Percentiles rank a stretch among this genome's conserved stretches.
Evolutionary conservation across 2,113 vertebrate genomes (phyloP).

Genomic region (Stictonetta naevosa): DNA sequence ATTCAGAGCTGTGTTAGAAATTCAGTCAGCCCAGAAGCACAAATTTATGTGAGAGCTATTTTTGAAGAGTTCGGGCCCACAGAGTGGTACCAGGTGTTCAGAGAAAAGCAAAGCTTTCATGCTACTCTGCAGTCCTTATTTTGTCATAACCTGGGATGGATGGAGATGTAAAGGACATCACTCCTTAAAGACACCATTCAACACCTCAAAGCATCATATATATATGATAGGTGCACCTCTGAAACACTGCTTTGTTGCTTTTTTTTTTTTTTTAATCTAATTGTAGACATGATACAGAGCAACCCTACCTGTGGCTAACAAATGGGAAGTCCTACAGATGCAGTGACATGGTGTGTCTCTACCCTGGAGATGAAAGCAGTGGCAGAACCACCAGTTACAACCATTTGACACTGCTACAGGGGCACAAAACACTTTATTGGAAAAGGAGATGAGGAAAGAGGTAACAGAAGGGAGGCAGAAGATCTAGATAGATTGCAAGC

Average conservation of each 20-base stretch:
- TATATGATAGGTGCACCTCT: background rate
- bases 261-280: background rate
- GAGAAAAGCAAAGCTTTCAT: background rate
- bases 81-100: background rate
- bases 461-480: background rate
- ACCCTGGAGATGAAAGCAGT: background rate
- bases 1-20: background rate
- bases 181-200: background rate
- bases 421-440: background rate
- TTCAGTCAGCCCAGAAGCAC: background rate
- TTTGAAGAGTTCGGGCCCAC: background rate
- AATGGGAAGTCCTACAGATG: background rate
- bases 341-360: background rate
- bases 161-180: background rate
- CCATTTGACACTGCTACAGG: background rate
- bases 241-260: background rate
- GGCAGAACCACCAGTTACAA: background rate
- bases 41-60: background rate
- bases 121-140: background rate
- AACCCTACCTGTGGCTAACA: accelerated
- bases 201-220: background rate
- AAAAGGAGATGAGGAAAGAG: background rate
- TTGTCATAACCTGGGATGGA: accelerated
- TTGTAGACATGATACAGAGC: background rate
- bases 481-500: background rate